phyloP scores from a whole-genome alignment of 1,140 invertebrate species.

The Copidosoma floridanum region DNA sequence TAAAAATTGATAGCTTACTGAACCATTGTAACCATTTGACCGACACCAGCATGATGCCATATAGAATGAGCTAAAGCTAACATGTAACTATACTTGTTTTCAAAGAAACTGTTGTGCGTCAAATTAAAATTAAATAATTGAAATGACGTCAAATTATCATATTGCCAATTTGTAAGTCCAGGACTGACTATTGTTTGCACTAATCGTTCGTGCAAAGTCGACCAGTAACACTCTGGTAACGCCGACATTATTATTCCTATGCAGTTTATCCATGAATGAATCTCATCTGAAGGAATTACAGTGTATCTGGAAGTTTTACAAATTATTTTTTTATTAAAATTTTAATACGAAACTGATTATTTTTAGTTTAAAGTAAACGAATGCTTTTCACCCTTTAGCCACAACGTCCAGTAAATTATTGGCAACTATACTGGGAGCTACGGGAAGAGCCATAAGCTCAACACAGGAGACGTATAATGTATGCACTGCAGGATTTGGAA shows the following conservation, averaged over 20 bases:
- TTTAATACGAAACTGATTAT: conserved; percentile 6
- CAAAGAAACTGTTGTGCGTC: conserved; percentile 75
- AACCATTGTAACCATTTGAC: conserved; percentile 75
- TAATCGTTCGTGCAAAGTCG: conserved; percentile 80
- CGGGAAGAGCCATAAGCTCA: conserved; percentile 89
- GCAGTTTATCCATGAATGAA: conserved; percentile 92
- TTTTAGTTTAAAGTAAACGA: too few relatives aligned
- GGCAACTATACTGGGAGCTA: conserved; percentile 74
- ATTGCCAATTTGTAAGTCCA: conserved; percentile 68
- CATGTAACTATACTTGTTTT: conserved; percentile 81
- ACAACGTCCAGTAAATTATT: conserved; percentile 84
- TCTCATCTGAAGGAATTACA: conserved; percentile 73
- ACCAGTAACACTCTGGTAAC: conserved; percentile 84
- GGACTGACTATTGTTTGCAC: conserved; percentile 68
- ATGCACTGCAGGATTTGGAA: conserved; percentile 91
- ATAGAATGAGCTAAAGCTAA: conserved; percentile 83
- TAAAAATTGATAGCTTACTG: conserved; percentile 57
- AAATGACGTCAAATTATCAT: conserved; percentile 71
- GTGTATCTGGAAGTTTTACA: conserved; percentile 61
- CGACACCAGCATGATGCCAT: conserved; percentile 81
- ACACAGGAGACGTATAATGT: conserved; percentile 91
- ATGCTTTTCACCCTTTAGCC: conserved; percentile 65
- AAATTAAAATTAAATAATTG: conserved; percentile 83
- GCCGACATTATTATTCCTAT: conserved; percentile 86
- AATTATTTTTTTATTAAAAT: not conserved